Evolutionary conservation across 2,888 invertebrate genomes (phyloP), one percentile per base, ranked within the genome.

Genomic region (Idaea aversata): DNA sequence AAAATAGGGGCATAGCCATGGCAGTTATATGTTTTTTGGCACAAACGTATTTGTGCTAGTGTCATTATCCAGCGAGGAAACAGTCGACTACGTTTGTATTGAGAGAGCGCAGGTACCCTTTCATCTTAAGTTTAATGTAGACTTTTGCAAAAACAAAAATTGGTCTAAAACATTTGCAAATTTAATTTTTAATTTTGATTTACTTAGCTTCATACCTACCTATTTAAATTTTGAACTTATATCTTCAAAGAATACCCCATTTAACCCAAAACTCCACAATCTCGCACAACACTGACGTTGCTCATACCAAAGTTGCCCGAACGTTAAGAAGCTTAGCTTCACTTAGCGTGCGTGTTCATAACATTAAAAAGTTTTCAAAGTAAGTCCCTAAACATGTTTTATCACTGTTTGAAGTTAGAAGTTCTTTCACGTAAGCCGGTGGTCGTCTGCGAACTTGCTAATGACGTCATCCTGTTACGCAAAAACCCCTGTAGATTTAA

Each of bases 351-450:
- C 79, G 83, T 77, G 75, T 77, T 75, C 79, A 83, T 80, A 82
- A 82, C 88, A 88, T 90, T 91, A 88, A 88, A 90, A 91, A 90
- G 85, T 90, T 90, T 78, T 47, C 47, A 47, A 73, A 73, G 77
- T 77, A 79, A 81, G 84, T 86, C 82, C 75, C 85, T 84, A 88
- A 90, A 87, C 85, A 86, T 85, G 86, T 89, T 90, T 90, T 90
- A 90, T 88, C 86, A 84, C 86, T 84, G 85, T 87, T 87, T 84
- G 79, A 86, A 87, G 88, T 87, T 85, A 63, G 73, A 77, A 84
- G 82, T 82, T 80, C 76, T 78, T 75, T 81, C 81, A 82, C 81
- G 80, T 85, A 86, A 88, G 87, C 85, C 82, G 82, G 85, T 81
- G 87, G 83, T 80, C 79, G 78, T 75, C 80, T 76, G 71, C 65